phyloP scores from a whole-genome alignment of 1,140 invertebrate genomes.

The Drosophila repletoides region DNA sequence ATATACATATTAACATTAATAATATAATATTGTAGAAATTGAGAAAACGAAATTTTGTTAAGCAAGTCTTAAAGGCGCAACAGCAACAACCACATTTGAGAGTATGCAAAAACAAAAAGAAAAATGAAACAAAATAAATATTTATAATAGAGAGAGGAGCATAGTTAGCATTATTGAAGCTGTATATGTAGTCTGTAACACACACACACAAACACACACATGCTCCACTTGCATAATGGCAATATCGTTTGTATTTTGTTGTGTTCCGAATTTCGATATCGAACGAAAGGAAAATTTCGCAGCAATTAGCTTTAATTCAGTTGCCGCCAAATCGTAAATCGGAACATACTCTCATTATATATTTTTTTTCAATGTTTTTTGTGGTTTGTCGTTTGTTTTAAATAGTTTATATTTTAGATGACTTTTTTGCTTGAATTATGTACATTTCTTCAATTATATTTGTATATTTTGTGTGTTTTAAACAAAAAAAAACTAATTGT shows the following conservation, averaged over 20 bases:
- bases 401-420: conserved; percentile 1
- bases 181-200: conserved; percentile 56
- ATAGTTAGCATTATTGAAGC: conserved; percentile 77
- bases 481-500: conserved; percentile 38
- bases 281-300: no score
- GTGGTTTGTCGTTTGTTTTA: conserved; percentile 40
- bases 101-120: conserved; percentile 17
- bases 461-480: conserved; percentile 27
- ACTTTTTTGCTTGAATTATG: conserved; percentile 4
- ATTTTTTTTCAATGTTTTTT: conserved; percentile 16
- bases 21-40: conserved; percentile 51
- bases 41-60: conserved; percentile 54
- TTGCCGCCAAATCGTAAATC: no score
- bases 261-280: no score
- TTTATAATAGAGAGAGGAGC: conserved; percentile 53
- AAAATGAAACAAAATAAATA: conserved; percentile 29
- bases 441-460: conserved; percentile 23
- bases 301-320: neutral
- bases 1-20: conserved; percentile 34
- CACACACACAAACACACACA: conserved; percentile 33
- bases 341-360: no score
- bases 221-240: conserved; percentile 24
- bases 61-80: conserved; percentile 55
- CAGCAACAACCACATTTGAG: conserved; percentile 13
- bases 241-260: conserved; percentile 19